Evolutionary conservation across 1,140 invertebrate genomes (phyloP).

Genomic region (Melipona quadrifasciata): DNA sequence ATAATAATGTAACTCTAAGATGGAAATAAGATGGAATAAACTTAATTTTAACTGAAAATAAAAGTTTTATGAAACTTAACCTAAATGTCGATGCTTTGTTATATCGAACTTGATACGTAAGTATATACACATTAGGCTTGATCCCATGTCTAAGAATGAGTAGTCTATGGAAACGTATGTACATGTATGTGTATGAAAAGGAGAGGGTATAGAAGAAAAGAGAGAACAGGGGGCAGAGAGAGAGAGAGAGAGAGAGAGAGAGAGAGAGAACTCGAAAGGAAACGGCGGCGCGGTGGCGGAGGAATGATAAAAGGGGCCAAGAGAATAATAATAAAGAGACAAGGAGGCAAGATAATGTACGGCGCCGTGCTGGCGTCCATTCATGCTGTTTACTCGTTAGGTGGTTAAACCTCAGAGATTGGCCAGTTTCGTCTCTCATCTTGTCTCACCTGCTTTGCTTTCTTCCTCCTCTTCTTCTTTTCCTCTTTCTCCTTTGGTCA

Average conservation of each 20-base stretch:
- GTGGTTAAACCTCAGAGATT: constrained; percentile 51
- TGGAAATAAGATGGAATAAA: too few relatives aligned
- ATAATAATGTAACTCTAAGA: too few relatives aligned
- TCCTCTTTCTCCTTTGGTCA: background rate
- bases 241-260: background rate
- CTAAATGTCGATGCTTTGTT: too few relatives aligned
- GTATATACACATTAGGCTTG: too few relatives aligned
- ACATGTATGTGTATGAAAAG: background rate
- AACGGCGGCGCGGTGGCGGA: constrained; percentile 48
- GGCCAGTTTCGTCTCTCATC: constrained; percentile 42
- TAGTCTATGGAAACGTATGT: background rate
- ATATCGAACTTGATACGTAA: too few relatives aligned
- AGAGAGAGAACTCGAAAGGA: background rate
- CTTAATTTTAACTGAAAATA: too few relatives aligned
- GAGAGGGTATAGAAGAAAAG: background rate
- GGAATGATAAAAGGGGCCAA: constrained; percentile 50
- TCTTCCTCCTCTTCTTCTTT: constrained; percentile 29
- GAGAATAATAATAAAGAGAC: constrained; percentile 70
- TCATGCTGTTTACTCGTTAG: constrained; percentile 74
- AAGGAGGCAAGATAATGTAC: constrained; percentile 68
- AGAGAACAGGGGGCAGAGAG: background rate
- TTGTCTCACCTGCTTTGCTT: constrained; percentile 34
- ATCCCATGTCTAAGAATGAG: too few relatives aligned
- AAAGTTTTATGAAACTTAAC: too few relatives aligned
- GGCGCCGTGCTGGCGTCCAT: constrained; percentile 72